phyloP scores from a whole-genome alignment of 2,888 invertebrate genomes.

The Latrodectus hesperus region DNA sequence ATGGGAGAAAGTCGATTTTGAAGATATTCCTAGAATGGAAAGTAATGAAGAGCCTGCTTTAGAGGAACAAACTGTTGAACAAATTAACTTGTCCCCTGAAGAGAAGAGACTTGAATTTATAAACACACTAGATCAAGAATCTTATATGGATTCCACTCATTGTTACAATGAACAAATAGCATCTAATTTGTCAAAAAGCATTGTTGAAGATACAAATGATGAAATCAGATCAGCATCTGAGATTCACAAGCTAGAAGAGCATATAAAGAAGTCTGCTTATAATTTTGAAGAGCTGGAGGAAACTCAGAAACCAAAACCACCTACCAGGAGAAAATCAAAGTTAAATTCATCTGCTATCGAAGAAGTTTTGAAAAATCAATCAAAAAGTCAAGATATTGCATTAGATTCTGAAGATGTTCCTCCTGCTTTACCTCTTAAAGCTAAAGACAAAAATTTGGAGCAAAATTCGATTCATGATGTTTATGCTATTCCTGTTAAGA shows the following conservation, averaged over 20 bases:
- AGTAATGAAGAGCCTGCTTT: not conserved
- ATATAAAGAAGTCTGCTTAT: too few relatives aligned
- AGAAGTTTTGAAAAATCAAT: conserved; percentile 41
- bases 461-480: conserved; percentile 17
- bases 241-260: not conserved
- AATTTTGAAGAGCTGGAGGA: not conserved
- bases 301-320: conserved; percentile 29
- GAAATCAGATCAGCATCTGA: not conserved
- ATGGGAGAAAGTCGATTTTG: conserved; percentile 60
- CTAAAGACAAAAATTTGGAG: conserved; percentile 22
- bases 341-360: conserved; percentile 53
- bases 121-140: too few relatives aligned
- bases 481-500: conserved; percentile 45
- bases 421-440: conserved; percentile 47
- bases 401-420: conserved; percentile 17
- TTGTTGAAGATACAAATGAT: not conserved
- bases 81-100: too few relatives aligned
- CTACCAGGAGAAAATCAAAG: conserved; percentile 59
- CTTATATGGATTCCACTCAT: not conserved
- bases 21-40: conserved; percentile 12
- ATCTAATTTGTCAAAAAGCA: not conserved
- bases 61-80: not conserved
- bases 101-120: too few relatives aligned
- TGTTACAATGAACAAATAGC: not conserved
- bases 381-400: not conserved